phyloP scores from a whole-genome alignment of 2,888 invertebrate species.

The Lasioglossum leucozonium region DNA sequence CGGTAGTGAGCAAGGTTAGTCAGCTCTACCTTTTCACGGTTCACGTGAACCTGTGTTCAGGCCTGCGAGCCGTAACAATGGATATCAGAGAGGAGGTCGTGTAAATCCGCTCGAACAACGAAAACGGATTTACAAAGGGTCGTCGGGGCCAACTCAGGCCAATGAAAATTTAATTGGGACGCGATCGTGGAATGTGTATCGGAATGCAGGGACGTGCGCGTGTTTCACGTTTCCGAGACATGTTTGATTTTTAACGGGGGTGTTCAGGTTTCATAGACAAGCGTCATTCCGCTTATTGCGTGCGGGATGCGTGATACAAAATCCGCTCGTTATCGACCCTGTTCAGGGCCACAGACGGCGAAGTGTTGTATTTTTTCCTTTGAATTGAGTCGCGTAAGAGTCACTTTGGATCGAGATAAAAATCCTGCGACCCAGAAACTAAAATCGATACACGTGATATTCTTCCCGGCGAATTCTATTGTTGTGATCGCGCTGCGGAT shows the following conservation, averaged over 20 bases:
- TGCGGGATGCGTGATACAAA: neutral
- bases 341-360: neutral
- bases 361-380: neutral
- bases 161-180: constrained; percentile 21
- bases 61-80: neutral
- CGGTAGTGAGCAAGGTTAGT: constrained; percentile 5
- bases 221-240: neutral
- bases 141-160: neutral
- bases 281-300: neutral
- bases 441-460: neutral
- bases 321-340: neutral
- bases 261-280: neutral
- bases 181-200: neutral
- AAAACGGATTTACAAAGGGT: constrained; percentile 19
- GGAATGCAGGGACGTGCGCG: neutral
- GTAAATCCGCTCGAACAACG: neutral
- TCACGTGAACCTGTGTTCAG: neutral
- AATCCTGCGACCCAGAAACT: neutral
- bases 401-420: neutral
- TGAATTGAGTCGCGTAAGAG: neutral
- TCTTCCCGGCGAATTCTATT: neutral
- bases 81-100: neutral
- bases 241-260: neutral
- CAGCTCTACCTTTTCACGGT: neutral
- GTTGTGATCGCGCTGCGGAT: neutral